Evolutionary conservation across 1,140 invertebrate species (phyloP), one percentile per base, ranked within the genome.

Genomic region (Aricia agestis): DNA sequence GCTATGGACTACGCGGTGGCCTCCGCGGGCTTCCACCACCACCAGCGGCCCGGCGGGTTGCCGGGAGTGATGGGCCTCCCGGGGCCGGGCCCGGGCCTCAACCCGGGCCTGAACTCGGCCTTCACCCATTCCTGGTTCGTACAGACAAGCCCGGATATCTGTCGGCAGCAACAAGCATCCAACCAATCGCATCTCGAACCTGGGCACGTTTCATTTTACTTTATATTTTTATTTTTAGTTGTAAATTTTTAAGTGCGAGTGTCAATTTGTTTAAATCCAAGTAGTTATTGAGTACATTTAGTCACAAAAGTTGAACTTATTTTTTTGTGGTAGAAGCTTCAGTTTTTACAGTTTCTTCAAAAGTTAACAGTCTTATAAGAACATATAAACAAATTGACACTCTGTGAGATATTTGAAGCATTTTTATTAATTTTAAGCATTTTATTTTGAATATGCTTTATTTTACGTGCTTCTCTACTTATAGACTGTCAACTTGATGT

Each of bases 41-140:
- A 95, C 75, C 94, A 96, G 89, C 93, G 95, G 76, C 93, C 94
- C 61, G 94, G 94, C 79, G 94, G 94, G 81, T 92, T 95, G 82
- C 94, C 94, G 68, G 93, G 93, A 67, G 89, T 92, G 75, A 93
- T 93, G 92, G 93, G 93, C 65, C 91, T 93, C n/a, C 83, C 93
- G 76, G 93, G 94, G 79, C 86, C 86, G 0, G 87, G 93, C 80
- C 82, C 89, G 6, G 89, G 86, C 68, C 84, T 89, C 73, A 91
- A 89, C 75, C 89, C 87, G 32, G 87, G 87, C 74, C 83, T 91
- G 32, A 93, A 92, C 81, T 92, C 94, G 82, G 94, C 95, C 82
- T 97, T 97, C 93, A 96, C 95, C 84, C 96, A 97, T 94, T 97
- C 96, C 93, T 97, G 96, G 96, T 97, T 97, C 94, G 96, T 97